A percentile compares a stretch with the other conserved stretches of the same genome.
Evolutionary conservation across 2,113 vertebrate genomes (phyloP).

Genomic region (Trogon surrucura): DNA sequence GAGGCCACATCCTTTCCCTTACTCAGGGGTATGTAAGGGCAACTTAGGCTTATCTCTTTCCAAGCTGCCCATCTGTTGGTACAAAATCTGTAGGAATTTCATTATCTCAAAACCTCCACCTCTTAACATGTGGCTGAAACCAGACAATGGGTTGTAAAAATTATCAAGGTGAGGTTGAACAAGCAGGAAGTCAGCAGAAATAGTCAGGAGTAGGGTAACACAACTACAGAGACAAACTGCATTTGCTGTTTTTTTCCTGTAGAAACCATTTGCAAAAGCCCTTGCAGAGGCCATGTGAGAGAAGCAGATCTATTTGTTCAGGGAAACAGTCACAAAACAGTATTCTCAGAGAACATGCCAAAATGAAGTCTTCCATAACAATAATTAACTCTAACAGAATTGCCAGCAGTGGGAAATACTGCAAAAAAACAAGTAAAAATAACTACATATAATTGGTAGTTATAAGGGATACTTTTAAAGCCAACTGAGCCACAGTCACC

Average conservation of each 20-base stretch:
- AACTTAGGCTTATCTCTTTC: not conserved
- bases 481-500: not conserved
- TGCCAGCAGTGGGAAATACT: not conserved
- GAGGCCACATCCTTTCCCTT: not conserved
- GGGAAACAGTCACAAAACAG: not conserved
- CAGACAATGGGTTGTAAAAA: not conserved
- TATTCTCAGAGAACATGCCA: not conserved
- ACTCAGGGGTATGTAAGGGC: not conserved
- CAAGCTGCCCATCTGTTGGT: not conserved
- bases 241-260: not conserved
- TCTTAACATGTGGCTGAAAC: not conserved
- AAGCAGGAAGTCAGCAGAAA: not conserved
- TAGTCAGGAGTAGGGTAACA: not conserved
- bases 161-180: not conserved
- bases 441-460: not conserved
- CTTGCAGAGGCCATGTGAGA: not conserved
- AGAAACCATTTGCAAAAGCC: not conserved
- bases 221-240: not conserved
- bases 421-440: not conserved
- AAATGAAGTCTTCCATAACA: not conserved
- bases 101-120: not conserved
- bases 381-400: not conserved
- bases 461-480: not conserved
- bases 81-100: not conserved
- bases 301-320: not conserved